Base-by-base conservation (phyloP, 1,140 invertebrate genomes). In the Propsilocerus akamusi region DNA sequence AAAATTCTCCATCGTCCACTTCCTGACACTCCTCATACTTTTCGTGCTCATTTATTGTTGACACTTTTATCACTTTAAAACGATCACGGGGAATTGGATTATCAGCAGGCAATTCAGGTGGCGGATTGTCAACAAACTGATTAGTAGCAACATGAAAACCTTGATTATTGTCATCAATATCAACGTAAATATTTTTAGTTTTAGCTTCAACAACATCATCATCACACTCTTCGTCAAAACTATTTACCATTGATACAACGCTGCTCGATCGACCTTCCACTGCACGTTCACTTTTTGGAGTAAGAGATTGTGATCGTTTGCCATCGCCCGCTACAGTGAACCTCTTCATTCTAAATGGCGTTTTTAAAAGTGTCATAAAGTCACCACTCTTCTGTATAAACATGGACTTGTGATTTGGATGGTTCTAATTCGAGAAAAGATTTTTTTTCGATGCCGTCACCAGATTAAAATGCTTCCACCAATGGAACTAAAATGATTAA, bases 121-220 rank as follows among this genome's bases (percentile, higher is more conserved):
- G 20, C 14, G 6, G 14, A 14, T 5, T 20, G 37, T 14, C 6
- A 11, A 6, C 46, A 47, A 47, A 47, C 22, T 12, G 12, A 47
- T 47, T 25, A 25, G 24, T 25, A 20, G 30, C n/a, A 47, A 25
- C 26, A 26, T 32, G n/a, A n/a, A n/a, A n/a, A n/a, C n/a, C n/a
- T n/a, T n/a, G n/a, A 26, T 46, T 37, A 25, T 52, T 48, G 24
- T 62, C 25, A 41, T 65, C 62, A 46, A 64, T 50, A 32, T 64
- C 62, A 25, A 61, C 55, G 26, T 65, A 65, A 17, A 64, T 62
- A 49, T 65, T 59, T 53, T 58, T 63, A 53, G 58, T 51, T 25
- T 53, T 53, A 52, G 5, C 49, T 30, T 49, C 28, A 25, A 14
- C 17, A 17, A 30, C 14, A 34, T 22, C 28, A 32, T 14, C 22